These are phyloP conservation scores for Sorex araneus DNA, from an alignment of 2,113 vertebrate species.

Conservation along the genomic window DNA sequence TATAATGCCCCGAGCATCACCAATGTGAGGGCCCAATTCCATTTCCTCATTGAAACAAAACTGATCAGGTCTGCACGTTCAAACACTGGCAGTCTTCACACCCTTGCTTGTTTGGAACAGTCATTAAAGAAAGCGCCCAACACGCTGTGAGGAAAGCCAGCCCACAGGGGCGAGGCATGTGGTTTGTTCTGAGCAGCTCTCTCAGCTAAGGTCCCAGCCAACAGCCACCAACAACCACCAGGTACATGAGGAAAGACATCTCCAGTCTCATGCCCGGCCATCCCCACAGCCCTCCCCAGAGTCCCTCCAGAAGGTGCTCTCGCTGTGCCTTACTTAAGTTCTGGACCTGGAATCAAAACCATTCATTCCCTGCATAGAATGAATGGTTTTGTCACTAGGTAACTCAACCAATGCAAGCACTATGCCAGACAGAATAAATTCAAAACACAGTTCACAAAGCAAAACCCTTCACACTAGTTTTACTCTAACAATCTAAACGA, in stretches of 20 bases:
- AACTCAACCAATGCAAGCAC: neutral
- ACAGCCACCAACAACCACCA: neutral
- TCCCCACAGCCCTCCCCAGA: neutral
- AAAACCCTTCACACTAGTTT: slow-evolving; percentile 23
- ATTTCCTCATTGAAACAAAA: too few species aligned
- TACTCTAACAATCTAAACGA: slow-evolving; percentile 12
- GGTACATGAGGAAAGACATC: neutral
- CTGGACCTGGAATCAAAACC: neutral
- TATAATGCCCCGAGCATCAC: too few species aligned
- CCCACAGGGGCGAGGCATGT: neutral
- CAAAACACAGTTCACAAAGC: slow-evolving; percentile 38
- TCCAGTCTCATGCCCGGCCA: neutral
- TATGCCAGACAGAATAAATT: slow-evolving; percentile 11
- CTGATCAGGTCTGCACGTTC: neutral
- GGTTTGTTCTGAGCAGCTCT: neutral
- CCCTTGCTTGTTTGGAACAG: neutral
- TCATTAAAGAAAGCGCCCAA: neutral
- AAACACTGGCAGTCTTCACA: neutral
- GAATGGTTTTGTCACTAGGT: neutral
- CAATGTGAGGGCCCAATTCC: too few species aligned
- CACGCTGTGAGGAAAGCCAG: neutral
- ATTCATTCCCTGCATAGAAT: neutral
- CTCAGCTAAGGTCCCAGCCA: neutral
- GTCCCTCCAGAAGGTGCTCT: neutral
- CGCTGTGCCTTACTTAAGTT: neutral